A percentile compares a stretch with the other conserved stretches of the same genome.
These are phyloP conservation scores for Empidonax alnorum DNA, from an alignment of 2,113 vertebrate species.

Conservation along the genomic window DNA sequence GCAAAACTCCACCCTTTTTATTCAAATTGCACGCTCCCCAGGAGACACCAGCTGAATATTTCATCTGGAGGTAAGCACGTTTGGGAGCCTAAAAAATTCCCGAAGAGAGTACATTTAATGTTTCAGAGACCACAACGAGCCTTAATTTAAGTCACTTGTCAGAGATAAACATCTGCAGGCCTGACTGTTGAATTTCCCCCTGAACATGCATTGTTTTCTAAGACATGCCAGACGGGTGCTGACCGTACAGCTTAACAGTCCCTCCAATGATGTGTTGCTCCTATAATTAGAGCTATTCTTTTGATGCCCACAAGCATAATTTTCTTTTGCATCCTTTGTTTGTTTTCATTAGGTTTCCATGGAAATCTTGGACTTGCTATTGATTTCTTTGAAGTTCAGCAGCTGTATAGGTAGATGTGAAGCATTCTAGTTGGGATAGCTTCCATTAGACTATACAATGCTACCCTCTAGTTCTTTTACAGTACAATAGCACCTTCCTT, in stretches of 20 bases:
- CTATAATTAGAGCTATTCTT: conserved; percentile 22
- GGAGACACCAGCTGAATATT: not conserved
- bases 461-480: conserved; percentile 65
- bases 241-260: not conserved
- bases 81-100: not conserved
- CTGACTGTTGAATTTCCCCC: not conserved
- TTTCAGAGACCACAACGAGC: not conserved
- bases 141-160: not conserved
- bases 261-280: not conserved
- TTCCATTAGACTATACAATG: conserved; percentile 59
- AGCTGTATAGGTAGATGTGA: not conserved
- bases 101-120: not conserved
- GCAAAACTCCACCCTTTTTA: not conserved
- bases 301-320: not conserved
- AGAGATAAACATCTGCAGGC: not conserved
- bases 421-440: not conserved
- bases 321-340: not conserved
- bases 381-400: conserved; percentile 36
- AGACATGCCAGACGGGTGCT: not conserved
- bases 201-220: not conserved
- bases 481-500: conserved; percentile 46
- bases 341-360: conserved; percentile 52
- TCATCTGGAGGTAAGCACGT: not conserved
- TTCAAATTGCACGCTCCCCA: not conserved
- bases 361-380: conserved; percentile 5